Evolutionary conservation across 1,140 invertebrate genomes (phyloP).

Genomic region (Microplitis demolitor): DNA sequence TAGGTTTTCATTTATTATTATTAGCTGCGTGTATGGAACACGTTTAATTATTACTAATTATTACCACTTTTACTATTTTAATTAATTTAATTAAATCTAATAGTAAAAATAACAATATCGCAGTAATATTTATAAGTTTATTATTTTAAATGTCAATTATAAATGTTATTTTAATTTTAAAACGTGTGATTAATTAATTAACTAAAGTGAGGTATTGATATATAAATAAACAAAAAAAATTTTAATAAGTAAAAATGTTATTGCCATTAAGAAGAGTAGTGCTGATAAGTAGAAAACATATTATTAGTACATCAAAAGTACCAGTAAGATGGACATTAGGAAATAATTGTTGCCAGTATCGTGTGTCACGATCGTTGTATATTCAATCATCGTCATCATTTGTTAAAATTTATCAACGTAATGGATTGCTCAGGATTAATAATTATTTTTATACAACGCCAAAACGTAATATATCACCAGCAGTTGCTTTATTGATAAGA

Average conservation of each 20-base stretch:
- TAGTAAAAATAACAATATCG: no score
- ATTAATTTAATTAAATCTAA: no score
- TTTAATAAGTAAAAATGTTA: no score
- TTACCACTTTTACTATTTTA: neutral
- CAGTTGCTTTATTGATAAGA: conserved; percentile 44
- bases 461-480: conserved; percentile 38
- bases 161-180: no score
- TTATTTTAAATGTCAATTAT: no score
- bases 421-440: conserved; percentile 19
- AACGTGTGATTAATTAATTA: no score
- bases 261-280: no score
- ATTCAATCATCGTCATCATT: neutral
- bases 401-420: neutral
- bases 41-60: conserved; percentile 23
- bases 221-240: no score
- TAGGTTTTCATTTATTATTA: conserved; percentile 39
- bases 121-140: no score
- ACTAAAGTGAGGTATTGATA: no score
- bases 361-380: neutral
- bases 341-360: neutral
- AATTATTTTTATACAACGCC: conserved; percentile 46
- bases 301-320: neutral
- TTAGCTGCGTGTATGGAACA: conserved; percentile 38
- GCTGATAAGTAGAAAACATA: neutral
- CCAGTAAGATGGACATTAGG: neutral